Evolutionary conservation across 2,888 invertebrate genomes (phyloP).

Genomic region (Mythimna vitellina): DNA sequence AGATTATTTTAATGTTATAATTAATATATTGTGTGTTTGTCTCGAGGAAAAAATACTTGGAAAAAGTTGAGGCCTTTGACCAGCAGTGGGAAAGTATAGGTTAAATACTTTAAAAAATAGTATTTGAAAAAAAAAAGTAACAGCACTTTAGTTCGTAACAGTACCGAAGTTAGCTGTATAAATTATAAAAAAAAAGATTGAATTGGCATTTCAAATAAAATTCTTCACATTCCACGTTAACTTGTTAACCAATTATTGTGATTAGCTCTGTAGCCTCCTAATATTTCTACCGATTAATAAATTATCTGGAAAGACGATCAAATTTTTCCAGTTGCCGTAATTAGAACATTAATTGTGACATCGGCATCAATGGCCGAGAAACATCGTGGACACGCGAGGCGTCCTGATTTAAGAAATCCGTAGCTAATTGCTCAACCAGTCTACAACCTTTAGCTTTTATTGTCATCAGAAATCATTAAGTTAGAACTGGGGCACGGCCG

Average conservation of each 20-base stretch:
- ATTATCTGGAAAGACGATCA: slow-evolving; percentile 9
- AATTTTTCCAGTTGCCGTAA: slow-evolving; percentile 46
- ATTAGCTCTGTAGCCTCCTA: slow-evolving; percentile 13
- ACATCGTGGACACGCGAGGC: slow-evolving; percentile 51
- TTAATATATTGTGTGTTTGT: neutral
- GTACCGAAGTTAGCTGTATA: neutral
- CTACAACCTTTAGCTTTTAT: slow-evolving; percentile 71
- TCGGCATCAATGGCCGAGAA: slow-evolving; percentile 45
- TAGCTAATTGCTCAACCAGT: slow-evolving; percentile 49
- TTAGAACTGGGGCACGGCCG: slow-evolving; percentile 63
- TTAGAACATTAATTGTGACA: slow-evolving; percentile 38
- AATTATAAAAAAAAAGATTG: neutral
- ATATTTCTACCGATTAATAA: slow-evolving; percentile 32
- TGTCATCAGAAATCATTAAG: slow-evolving; percentile 64
- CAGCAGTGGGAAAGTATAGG: too few relatives aligned
- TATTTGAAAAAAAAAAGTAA: neutral
- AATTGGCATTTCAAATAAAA: slow-evolving; percentile 11
- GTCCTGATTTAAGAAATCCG: slow-evolving; percentile 59
- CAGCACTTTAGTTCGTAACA: slow-evolving; percentile 2
- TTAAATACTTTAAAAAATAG: neutral
- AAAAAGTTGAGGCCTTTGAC: too few relatives aligned
- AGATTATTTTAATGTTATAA: neutral
- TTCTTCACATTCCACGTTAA: slow-evolving; percentile 3
- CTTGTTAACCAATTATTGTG: neutral
- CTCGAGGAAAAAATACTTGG: too few relatives aligned